Evolutionary conservation across 2,888 invertebrate genomes (phyloP), one percentile per base, ranked within the genome.

Genomic region (Campoplex capitator): DNA sequence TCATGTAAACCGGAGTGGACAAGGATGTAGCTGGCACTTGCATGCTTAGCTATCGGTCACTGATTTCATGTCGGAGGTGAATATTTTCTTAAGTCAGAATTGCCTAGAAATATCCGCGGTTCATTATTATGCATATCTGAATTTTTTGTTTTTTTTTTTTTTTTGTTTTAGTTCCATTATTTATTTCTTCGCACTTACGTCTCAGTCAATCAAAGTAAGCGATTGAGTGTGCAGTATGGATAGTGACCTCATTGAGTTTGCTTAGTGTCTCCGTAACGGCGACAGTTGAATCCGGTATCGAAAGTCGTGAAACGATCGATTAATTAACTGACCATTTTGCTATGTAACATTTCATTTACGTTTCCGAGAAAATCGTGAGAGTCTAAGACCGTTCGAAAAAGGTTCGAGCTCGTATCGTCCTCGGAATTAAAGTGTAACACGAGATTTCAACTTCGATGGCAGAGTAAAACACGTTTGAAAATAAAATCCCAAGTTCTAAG

Each of bases 241-340:
- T 35, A 54, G 79, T 82, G 86, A 84, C 88, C 86, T 83, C 88
- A 75, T 88, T 88, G 75, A 84, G 83, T 70, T 71, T 45, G 78
- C 18, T 51, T 76, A 79, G 85, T 83, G 82, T 86, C 83, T 86
- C 88, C 78, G 85, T 62, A 32, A 38, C 28, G 54, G 42, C 71
- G 74, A 58, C 75, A 78, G 65, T 84, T 83, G 73, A 88, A 86
- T 88, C 83, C 82, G 88, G 85, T 70, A 76, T 80, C 74, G 77
- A 78, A 77, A 81, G 58, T 58, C 78, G 68, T 32, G 80, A 70
- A 79, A 58, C 81, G 86, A 82, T 86, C 83, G 83, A 88, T 88
- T 82, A 88, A 86, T 88, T 88, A 88, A 85, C 78, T 81, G 65
- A 70, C 51, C 70, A 65, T 71, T 67, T 68, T 45, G 54, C 79